These are phyloP conservation scores for Phrynosoma platyrhinos DNA, from an alignment of 2,113 vertebrate genomes.

Conservation along the genomic window DNA sequence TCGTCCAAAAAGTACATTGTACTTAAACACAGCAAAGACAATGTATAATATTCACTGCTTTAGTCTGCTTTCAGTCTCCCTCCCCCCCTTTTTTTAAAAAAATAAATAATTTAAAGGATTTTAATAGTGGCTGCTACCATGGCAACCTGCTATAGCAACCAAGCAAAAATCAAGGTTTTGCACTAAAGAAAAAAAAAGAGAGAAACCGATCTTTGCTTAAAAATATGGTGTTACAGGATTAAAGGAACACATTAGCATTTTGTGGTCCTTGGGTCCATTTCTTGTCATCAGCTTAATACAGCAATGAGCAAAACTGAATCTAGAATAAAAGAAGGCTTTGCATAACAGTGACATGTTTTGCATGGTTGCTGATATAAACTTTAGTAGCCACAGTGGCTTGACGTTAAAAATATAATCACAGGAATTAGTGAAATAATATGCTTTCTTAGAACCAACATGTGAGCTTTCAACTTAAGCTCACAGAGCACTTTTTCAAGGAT, in stretches of 20 bases:
- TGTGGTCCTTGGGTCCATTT: neutral
- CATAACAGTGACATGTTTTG: neutral
- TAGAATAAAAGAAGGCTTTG: neutral
- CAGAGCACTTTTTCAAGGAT: neutral
- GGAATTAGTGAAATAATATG: neutral
- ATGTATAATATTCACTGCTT: neutral
- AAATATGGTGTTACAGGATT: neutral
- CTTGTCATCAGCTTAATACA: neutral
- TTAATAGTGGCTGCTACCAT: slow-evolving; percentile 28
- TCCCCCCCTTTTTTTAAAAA: neutral
- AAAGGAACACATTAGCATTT: neutral
- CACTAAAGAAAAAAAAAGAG: neutral
- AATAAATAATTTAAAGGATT: slow-evolving; percentile 32
- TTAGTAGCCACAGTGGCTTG: neutral
- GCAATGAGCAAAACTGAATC: neutral
- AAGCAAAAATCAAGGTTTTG: neutral
- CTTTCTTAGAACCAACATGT: neutral
- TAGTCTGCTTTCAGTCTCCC: neutral
- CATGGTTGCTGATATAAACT: neutral
- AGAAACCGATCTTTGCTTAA: slow-evolving; percentile 3
- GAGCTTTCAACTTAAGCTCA: neutral
- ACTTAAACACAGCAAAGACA: neutral
- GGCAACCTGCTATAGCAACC: slow-evolving; percentile 27
- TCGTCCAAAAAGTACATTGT: neutral
- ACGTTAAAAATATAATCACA: neutral